Base-by-base conservation (phyloP, 2,888 invertebrate genomes). In the Lissonota sp. region DNA sequence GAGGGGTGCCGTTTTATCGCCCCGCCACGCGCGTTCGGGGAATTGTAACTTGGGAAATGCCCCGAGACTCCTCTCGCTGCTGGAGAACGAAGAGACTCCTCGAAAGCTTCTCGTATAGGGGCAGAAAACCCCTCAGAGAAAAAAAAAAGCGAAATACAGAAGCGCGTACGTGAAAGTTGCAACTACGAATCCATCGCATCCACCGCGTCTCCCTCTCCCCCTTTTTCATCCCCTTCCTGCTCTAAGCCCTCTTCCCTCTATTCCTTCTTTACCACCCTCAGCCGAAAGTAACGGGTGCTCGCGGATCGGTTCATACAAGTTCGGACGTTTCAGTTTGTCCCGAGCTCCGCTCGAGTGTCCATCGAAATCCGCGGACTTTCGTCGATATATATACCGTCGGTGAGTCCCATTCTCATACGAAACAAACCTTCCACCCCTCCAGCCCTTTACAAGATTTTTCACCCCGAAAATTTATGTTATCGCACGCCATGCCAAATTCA, bases 281-380 rank as follows among this genome's bases (percentile, higher is more conserved):
- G 12, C 63, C 60, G 39, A 74, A 74, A 66, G 46, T 64, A 40
- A 73, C 73, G 46, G 64, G 62, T 14, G 72, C 71, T 73, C 81
- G 42, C 71, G 82, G 83, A 84, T 84, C 84, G 80, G 80, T 85
- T 83, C 81, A 84, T 82, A 84, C 85, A 81, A 84, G 84, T 84
- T 88, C 84, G 74, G 79, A 73, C 77, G 70, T 76, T 71, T 85
- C 84, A 88, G 87, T 87, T 84, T 79, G 84, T 81, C 79, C 84
- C 85, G 86, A 84, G 87, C 86, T 84, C 76, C 80, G 85, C 85
- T 84, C 85, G 83, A 87, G 87, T 86, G 84, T 83, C 67, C 55
- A 73, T 85, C 83, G 79, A 79, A 78, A 72, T 81, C 70, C 70
- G 26, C 26, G 72, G 66, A 69, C 69, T 80, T 83, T 63, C 73